phyloP scores from a whole-genome alignment of 2,888 invertebrate genomes.

The Pterostichus niger region DNA sequence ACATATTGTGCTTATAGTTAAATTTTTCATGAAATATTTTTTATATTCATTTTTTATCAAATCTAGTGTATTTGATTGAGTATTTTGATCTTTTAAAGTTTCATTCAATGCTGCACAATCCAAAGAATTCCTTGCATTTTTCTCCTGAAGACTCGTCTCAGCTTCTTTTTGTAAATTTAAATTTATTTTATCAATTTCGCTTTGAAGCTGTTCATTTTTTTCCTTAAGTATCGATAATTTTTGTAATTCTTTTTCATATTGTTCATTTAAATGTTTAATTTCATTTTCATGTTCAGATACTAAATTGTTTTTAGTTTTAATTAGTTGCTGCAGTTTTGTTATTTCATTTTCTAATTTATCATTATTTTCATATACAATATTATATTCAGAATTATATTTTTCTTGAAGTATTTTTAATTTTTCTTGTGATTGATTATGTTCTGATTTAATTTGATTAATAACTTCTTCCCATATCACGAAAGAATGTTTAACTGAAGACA shows the following conservation, averaged over 20 bases:
- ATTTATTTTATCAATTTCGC: too few relatives aligned
- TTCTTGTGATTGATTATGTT: neutral
- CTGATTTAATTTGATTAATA: neutral
- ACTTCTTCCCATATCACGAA: neutral
- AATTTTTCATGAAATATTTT: too few relatives aligned
- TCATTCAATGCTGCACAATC: neutral
- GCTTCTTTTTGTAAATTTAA: too few relatives aligned
- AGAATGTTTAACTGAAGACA: too few relatives aligned
- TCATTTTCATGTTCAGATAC: constrained; percentile 1
- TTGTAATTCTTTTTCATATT: neutral
- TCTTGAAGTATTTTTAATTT: neutral
- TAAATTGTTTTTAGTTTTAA: neutral
- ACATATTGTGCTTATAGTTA: too few relatives aligned
- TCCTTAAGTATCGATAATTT: neutral
- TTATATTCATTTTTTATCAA: too few relatives aligned
- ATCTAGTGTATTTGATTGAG: too few relatives aligned
- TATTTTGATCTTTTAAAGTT: too few relatives aligned
- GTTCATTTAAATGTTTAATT: neutral
- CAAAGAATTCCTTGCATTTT: too few relatives aligned
- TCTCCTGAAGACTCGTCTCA: neutral
- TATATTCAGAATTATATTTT: neutral
- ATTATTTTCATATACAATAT: neutral
- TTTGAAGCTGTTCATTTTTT: neutral
- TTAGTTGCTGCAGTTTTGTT: neutral
- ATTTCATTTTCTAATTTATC: neutral